Conservation (phyloP, 2,888 invertebrate species). For the Choristoneura rosaceana region DNA sequence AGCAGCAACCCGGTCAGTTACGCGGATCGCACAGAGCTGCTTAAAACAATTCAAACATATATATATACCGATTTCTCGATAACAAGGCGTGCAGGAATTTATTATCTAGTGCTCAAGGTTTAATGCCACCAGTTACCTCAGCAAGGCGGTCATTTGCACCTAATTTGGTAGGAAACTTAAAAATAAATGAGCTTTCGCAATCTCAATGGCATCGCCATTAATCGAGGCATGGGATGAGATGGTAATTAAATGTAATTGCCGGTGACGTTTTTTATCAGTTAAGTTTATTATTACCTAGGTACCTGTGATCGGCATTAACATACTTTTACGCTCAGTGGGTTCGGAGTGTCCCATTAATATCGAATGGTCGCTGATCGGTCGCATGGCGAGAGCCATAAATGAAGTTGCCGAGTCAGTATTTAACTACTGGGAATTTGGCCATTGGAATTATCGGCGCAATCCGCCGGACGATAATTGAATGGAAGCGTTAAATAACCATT, state of each 20-base stretch:
- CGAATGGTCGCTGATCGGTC: conserved; percentile 60
- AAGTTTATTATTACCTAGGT: conserved; percentile 50
- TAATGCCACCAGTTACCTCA: conserved; percentile 30
- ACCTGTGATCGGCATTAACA: conserved; percentile 64
- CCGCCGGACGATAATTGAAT: conserved; percentile 77
- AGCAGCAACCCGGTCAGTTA: conserved; percentile 19
- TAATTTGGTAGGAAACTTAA: conserved; percentile 38
- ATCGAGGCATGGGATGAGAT: conserved; percentile 51
- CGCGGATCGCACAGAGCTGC: conserved; percentile 6
- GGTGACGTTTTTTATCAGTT: conserved; percentile 61
- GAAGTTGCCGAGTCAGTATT: conserved; percentile 65
- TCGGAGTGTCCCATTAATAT: conserved; percentile 70
- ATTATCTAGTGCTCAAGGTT: conserved; percentile 33
- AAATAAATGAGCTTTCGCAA: conserved; percentile 35
- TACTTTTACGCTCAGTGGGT: conserved; percentile 68
- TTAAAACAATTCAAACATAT: conserved; percentile 27
- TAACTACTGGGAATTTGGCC: conserved; percentile 75
- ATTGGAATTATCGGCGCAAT: conserved; percentile 75
- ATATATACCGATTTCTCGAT: conserved; percentile 33
- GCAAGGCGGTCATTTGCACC: conserved; percentile 31
- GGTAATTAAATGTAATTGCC: conserved; percentile 58
- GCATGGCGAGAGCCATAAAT: conserved; percentile 70
- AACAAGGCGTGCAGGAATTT: conserved; percentile 22
- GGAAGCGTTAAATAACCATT: conserved; percentile 78
- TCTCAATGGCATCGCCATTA: conserved; percentile 46